A percentile compares a stretch with the other conserved stretches of the same genome.
Evolutionary conservation across 2,797 vertebrate species (phyloP).

Genomic region (Orientallactaga sibirica): DNA sequence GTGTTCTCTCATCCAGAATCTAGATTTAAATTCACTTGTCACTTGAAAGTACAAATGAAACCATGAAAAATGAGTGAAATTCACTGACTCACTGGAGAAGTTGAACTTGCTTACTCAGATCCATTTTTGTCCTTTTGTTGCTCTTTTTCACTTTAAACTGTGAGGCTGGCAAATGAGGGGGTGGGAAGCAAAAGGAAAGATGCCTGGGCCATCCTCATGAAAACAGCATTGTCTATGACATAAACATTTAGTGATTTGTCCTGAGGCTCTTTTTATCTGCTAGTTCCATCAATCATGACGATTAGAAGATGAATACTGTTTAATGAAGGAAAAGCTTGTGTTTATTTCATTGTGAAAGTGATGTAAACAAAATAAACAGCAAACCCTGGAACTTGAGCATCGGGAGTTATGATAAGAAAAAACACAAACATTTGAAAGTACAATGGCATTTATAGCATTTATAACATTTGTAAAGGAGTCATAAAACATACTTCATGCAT

Average conservation of each 20-base stretch:
- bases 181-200: neutral
- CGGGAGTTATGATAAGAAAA: neutral
- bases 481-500: neutral
- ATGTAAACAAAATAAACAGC: neutral
- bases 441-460: neutral
- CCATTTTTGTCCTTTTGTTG: neutral
- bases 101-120: neutral
- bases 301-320: slow-evolving; percentile 40
- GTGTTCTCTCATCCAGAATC: neutral
- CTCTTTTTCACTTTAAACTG: neutral
- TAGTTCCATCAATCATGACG: neutral
- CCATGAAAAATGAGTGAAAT: neutral
- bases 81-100: neutral
- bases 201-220: neutral
- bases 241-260: neutral
- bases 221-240: neutral
- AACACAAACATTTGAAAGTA: neutral
- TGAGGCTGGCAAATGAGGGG: neutral
- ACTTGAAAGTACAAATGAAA: neutral
- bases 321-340: slow-evolving; percentile 12
- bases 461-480: neutral
- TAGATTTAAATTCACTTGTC: no score
- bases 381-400: neutral
- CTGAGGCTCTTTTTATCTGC: neutral
- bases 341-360: slow-evolving; percentile 41